Percentiles rank a stretch among this genome's conserved stretches.
Evolutionary conservation across 2,888 invertebrate species (phyloP).

Genomic region (Volucella inflata): DNA sequence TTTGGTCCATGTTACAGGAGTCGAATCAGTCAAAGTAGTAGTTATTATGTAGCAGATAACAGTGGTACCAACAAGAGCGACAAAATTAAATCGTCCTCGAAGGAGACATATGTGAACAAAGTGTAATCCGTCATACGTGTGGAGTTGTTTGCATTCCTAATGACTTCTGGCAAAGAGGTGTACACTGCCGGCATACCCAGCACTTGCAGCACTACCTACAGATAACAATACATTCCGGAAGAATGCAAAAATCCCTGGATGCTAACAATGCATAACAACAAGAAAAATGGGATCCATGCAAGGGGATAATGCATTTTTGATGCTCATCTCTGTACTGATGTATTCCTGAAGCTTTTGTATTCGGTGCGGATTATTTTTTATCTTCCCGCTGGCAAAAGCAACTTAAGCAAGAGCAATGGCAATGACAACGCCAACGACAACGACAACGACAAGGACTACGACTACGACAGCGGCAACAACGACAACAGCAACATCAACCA

Average conservation of each 20-base stretch:
- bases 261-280: conserved; percentile 72
- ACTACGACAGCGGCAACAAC: background rate
- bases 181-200: background rate
- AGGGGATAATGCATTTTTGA: conserved; percentile 73
- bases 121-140: conserved; percentile 64
- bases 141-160: conserved; percentile 65
- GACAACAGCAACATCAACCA: background rate
- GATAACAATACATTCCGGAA: conserved; percentile 71
- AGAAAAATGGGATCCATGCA: conserved; percentile 55
- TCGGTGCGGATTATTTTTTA: conserved; percentile 61
- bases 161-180: conserved; percentile 62
- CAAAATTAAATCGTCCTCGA: conserved; percentile 62
- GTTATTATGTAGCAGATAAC: background rate
- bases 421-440: too few relatives aligned
- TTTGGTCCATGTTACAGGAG: background rate
- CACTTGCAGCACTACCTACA: conserved; percentile 19
- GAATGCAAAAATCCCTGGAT: conserved; percentile 62
- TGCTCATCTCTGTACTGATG: conserved; percentile 64
- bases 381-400: conserved; percentile 4
- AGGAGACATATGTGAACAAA: conserved; percentile 52
- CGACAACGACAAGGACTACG: too few relatives aligned
- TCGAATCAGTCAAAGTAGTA: background rate
- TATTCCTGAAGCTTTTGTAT: conserved; percentile 52
- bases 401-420: background rate
- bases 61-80: background rate